phyloP scores from a whole-genome alignment of 2,797 vertebrate species.

The Sebastes kiyomatsui region DNA sequence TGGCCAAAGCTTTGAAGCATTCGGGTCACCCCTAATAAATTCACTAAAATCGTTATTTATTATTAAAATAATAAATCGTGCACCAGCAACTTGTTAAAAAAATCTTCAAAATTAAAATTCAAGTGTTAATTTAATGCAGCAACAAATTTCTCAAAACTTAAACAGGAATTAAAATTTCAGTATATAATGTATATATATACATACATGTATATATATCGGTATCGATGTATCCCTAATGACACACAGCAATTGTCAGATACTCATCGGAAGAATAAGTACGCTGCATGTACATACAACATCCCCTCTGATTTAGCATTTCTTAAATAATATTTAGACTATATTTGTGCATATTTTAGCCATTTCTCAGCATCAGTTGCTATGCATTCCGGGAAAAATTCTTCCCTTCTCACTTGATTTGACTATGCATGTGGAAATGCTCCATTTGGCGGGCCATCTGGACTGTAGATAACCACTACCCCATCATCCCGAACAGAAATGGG shows the following conservation, averaged over 20 bases:
- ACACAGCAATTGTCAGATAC: no score
- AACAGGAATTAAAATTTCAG: no score
- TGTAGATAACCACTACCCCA: not conserved
- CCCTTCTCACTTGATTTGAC: constrained; percentile 2
- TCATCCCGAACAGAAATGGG: constrained; percentile 26
- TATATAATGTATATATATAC: no score
- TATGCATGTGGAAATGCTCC: constrained; percentile 27
- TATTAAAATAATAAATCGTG: no score
- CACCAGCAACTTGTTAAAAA: no score
- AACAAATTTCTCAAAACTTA: no score
- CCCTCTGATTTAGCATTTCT: not conserved
- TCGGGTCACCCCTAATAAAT: no score
- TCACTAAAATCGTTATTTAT: no score
- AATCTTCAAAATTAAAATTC: no score
- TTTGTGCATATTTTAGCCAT: not conserved
- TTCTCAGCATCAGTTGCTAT: not conserved
- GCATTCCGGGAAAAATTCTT: constrained; percentile 7
- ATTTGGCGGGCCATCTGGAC: constrained; percentile 40
- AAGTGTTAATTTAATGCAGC: no score
- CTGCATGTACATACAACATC: not conserved
- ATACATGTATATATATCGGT: no score
- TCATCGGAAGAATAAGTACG: not conserved
- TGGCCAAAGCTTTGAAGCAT: no score
- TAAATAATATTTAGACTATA: not conserved
- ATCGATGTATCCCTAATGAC: not conserved